Base-by-base conservation (phyloP, 1,140 invertebrate species). In the Drosophila serrata region DNA sequence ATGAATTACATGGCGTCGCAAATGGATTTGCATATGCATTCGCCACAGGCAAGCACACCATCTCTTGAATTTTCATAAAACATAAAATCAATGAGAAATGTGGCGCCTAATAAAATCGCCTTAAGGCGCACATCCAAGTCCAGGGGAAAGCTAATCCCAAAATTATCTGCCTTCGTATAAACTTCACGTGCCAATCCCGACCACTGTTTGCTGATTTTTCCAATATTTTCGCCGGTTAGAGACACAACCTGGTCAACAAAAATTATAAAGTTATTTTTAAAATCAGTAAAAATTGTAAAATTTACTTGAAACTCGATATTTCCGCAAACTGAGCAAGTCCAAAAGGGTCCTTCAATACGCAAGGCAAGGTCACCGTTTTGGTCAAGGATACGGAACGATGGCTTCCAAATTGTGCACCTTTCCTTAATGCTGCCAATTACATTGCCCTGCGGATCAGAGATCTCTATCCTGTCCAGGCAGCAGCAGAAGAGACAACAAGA, bases 61-160 rank as follows among this genome's bases (percentile, higher is more conserved):
- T 88, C 79, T 13, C 43, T 88, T 6, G 85, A 74, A 82, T 94
- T 95, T 72, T 96, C 95, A 81, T 96, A 96, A 93, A 96, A 96
- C 95, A 96, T 96, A 56, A 94, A 95, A 93, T 96, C 96, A 88
- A 96, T 95, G 3, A 96, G 91, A 80, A 96, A 94, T 75, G 94
- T 94, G 7, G 96, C 96, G 35, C 96, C 97, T 2, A 98, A 90
- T 63, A 97, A 93, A 7, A 96, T 95, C 1, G 97, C 96, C 91
- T 98, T 98, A 85, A 97, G 96, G 72, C 95, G 95, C 6, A 97
- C 96, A 85, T 97, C 96, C 61, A 98, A 93, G 91, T 97, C 96
- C 82, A 96, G 93, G 1, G 97, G 97, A 92, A 98, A 97, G 5
- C 94, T 94, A 15, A 98, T 95, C 33, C 96, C 96, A 92, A 97